Conservation (phyloP, 2,113 vertebrate species). For the Platichthys flesus region DNA sequence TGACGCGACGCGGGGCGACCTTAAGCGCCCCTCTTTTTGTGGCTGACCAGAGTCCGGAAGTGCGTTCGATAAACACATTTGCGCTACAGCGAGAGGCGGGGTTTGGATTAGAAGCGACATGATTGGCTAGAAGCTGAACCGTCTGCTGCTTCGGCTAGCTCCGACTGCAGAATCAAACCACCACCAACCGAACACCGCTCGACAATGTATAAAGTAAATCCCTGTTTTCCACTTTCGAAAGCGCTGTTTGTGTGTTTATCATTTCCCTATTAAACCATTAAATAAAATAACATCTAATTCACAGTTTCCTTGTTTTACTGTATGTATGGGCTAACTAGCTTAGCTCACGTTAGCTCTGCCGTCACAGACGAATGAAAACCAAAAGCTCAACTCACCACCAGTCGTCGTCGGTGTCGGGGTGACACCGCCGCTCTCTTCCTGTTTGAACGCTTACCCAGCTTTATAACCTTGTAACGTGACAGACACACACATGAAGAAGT, state of each 20-base stretch:
- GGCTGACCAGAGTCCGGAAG: slow-evolving; percentile 61
- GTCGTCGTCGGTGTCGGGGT: slow-evolving; percentile 67
- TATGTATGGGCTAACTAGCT: not conserved
- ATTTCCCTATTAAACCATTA: too few species aligned
- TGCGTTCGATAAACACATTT: slow-evolving; percentile 20
- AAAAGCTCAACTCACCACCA: slow-evolving; percentile 66
- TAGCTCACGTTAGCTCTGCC: slow-evolving; percentile 3
- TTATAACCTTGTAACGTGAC: slow-evolving; percentile 18
- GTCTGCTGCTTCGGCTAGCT: not conserved
- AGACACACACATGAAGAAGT: not conserved
- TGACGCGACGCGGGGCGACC: not conserved
- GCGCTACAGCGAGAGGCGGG: slow-evolving; percentile 17
- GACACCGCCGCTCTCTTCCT: slow-evolving; percentile 68
- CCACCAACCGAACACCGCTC: not conserved
- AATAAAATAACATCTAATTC: not conserved
- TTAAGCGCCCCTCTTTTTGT: slow-evolving; percentile 53
- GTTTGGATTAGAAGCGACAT: not conserved
- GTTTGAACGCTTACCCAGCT: slow-evolving; percentile 69
- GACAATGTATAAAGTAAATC: too few species aligned
- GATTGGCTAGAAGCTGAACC: slow-evolving; percentile 26
- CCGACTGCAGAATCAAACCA: slow-evolving; percentile 11
- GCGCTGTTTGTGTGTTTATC: too few species aligned
- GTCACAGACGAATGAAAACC: not conserved
- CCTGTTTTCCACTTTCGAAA: too few species aligned
- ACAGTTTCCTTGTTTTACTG: not conserved